These are phyloP conservation scores for Arenaria interpres DNA, from an alignment of 2,113 vertebrate genomes.

Conservation along the genomic window DNA sequence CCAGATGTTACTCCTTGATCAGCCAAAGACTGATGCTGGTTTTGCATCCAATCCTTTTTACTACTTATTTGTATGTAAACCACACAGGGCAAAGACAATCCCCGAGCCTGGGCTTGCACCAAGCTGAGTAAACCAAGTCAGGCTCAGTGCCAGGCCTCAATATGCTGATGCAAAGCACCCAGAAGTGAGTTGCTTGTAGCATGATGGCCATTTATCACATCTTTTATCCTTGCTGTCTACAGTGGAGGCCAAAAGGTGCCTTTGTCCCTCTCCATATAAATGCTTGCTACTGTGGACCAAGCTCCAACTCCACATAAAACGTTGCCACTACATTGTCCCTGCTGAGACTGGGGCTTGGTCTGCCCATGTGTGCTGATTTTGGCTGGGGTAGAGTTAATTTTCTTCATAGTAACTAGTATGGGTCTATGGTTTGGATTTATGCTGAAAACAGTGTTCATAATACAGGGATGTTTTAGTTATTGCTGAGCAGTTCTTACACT, in stretches of 20 bases:
- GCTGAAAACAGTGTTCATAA: neutral
- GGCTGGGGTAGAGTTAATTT: neutral
- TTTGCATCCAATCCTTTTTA: neutral
- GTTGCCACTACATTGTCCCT: fast-evolving
- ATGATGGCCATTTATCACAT: neutral
- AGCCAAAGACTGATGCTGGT: neutral
- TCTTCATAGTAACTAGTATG: neutral
- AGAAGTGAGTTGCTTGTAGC: neutral
- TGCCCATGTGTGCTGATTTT: neutral
- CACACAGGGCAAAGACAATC: neutral
- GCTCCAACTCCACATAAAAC: neutral
- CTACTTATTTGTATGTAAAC: neutral
- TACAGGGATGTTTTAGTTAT: neutral
- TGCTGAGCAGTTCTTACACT: neutral
- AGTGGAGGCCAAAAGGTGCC: neutral
- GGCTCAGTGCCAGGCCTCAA: neutral
- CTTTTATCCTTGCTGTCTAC: neutral
- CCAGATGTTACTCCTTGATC: neutral
- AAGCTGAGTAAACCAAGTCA: neutral
- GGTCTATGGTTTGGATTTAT: neutral
- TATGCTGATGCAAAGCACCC: neutral
- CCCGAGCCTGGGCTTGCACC: fast-evolving
- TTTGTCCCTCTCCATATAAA: neutral
- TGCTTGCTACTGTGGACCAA: fast-evolving
- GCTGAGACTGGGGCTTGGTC: neutral